These are phyloP conservation scores for Ptychadena robeensis DNA, from an alignment of 2,797 vertebrate species.

Conservation along the genomic window DNA sequence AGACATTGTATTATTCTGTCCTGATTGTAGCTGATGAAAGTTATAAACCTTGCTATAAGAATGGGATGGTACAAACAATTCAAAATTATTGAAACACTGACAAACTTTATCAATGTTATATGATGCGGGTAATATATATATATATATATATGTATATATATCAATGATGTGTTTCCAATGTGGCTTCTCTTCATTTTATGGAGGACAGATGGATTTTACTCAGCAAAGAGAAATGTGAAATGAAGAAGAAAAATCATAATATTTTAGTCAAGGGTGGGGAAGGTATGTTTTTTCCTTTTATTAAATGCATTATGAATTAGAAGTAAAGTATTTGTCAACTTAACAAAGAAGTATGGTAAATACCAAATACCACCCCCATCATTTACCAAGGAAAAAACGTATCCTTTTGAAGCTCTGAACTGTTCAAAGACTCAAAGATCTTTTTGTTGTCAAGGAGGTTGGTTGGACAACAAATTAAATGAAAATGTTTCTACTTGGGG, in stretches of 20 bases:
- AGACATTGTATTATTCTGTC: constrained; percentile 67
- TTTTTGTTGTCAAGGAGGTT: constrained; percentile 65
- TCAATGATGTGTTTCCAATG: constrained; percentile 73
- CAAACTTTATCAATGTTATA: constrained; percentile 69
- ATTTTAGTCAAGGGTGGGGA: constrained; percentile 18
- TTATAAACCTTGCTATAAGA: not conserved
- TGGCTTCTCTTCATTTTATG: constrained; percentile 85
- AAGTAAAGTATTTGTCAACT: not conserved
- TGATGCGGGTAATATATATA: constrained; percentile 87
- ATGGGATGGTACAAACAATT: not conserved
- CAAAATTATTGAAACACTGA: constrained; percentile 27
- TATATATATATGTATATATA: constrained; percentile 67
- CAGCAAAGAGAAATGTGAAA: constrained; percentile 70
- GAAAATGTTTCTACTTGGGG: constrained; percentile 57
- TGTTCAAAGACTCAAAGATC: constrained; percentile 74
- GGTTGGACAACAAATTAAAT: constrained; percentile 64
- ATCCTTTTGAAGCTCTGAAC: constrained; percentile 64
- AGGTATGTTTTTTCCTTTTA: constrained; percentile 23
- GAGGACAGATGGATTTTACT: constrained; percentile 83
- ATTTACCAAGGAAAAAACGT: constrained; percentile 66
- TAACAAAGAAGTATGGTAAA: not conserved
- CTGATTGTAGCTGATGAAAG: constrained; percentile 48
- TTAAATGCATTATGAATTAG: too few relatives aligned
- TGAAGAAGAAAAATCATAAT: constrained; percentile 43
- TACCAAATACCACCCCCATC: constrained; percentile 18